Evolutionary conservation across 2,797 vertebrate genomes (phyloP).

Genomic region (Lacerta bilineata): DNA sequence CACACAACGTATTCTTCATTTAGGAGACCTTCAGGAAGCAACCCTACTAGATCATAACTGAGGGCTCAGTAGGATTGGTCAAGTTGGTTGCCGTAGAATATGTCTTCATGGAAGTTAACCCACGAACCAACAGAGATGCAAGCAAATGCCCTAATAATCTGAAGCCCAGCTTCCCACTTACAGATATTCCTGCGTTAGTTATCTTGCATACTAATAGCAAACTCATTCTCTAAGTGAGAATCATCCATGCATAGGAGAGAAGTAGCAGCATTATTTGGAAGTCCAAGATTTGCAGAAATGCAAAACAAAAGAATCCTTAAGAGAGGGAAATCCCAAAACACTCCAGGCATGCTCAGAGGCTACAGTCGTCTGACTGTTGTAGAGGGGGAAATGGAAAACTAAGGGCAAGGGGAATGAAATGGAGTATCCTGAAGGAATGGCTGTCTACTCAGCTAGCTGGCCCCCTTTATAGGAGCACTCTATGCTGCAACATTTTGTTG

Average conservation of each 20-base stretch:
- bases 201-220: background rate
- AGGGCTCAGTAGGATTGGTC: background rate
- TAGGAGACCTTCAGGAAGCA: background rate
- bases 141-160: background rate
- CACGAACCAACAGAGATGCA: background rate
- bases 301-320: background rate
- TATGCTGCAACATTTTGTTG: background rate
- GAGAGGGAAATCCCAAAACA: background rate
- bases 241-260: background rate
- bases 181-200: background rate
- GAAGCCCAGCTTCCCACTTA: background rate
- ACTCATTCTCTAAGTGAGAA: background rate
- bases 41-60: background rate
- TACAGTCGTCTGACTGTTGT: background rate
- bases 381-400: background rate
- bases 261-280: background rate
- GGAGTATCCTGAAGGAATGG: background rate
- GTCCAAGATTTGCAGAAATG: background rate
- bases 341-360: background rate
- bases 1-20: background rate
- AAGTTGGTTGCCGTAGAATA: background rate
- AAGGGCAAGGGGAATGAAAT: background rate
- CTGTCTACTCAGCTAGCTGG: background rate
- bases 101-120: background rate
- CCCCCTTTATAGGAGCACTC: too few relatives aligned